Base-by-base conservation (phyloP, 2,113 vertebrate species). In the Struthio camelus region DNA sequence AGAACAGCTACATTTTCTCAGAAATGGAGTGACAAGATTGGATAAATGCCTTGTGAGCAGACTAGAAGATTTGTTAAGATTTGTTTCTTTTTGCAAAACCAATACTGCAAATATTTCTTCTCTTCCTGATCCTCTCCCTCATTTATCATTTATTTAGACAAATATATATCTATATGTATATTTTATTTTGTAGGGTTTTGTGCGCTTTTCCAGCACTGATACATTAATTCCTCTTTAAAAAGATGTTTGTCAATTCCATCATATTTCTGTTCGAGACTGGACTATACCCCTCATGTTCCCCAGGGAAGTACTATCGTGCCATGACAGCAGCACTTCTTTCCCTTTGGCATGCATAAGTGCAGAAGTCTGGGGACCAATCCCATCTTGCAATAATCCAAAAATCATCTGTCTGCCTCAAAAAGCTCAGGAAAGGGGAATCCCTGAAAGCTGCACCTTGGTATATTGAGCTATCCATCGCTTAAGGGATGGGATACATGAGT, bases 211-310 rank as follows among this genome's bases (percentile, higher is more conserved):
- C 56, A 65, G 11, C 17, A 40, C 8, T 10, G 3, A 8, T 67
- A 46, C 5, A 34, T 30, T 34, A 51, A 71, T 51, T 13, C 3
- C 12, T 71, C 50, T 73, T 92, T 51, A 38, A 86, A 78, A 71
- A 4, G 12, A 11, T 42, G 54, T 42, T 87, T 85, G 7, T 42
- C 36, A 10, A 23, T 7, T 19, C 10, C 13, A 44, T n/a, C 10
- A 42, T 58, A 22, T 65, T 80, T 67, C 36, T 73, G 0, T 42
- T 38, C 50, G 36, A 90, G 69, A 7, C 6, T 69, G 88, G 50
- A 54, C 14, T 42, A 6, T 9, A 69, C 28, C 14, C 9, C 9
- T 48, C 53, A 40, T 0, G 0, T 16, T 53, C 30, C 34, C 32
- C 65, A 71, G 50, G 77, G 12, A 38, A 79, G n/a, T 34, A 38